A percentile compares a stretch with the other conserved stretches of the same genome.
These are phyloP conservation scores for Oxytorus armatus DNA, from an alignment of 2,888 invertebrate species.

Conservation along the genomic window DNA sequence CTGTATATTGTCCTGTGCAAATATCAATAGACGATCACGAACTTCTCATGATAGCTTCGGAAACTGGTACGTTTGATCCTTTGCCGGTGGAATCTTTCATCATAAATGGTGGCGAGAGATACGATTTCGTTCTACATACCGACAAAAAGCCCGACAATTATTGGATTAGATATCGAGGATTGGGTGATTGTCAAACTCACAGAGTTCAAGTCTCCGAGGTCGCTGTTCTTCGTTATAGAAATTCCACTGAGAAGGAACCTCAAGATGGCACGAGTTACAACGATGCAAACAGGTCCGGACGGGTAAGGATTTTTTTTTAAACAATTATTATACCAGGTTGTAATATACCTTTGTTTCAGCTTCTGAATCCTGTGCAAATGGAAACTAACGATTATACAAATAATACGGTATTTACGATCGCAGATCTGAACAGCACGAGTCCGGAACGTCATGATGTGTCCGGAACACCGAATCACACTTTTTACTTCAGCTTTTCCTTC, in stretches of 20 bases:
- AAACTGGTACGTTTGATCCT: conserved; percentile 79
- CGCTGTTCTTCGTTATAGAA: conserved; percentile 72
- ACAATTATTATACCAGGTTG: background rate
- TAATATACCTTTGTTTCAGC: conserved; percentile 58
- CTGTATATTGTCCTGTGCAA: conserved; percentile 83
- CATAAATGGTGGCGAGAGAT: conserved; percentile 85
- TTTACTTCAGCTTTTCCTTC: conserved; percentile 75
- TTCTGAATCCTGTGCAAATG: conserved; percentile 75
- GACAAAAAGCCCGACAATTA: conserved; percentile 81
- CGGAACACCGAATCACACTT: conserved; percentile 71
- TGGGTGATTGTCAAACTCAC: conserved; percentile 73
- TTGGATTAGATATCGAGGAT: conserved; percentile 84
- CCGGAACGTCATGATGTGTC: conserved; percentile 57
- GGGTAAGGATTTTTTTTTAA: conserved; percentile 69
- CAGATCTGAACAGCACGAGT: conserved; percentile 71
- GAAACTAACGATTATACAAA: conserved; percentile 68
- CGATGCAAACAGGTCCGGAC: conserved; percentile 74
- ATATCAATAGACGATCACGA: conserved; percentile 82
- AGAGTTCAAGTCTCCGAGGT: conserved; percentile 61
- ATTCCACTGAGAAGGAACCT: conserved; percentile 59
- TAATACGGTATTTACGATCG: conserved; percentile 71
- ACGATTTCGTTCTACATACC: conserved; percentile 84
- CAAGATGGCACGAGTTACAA: conserved; percentile 68
- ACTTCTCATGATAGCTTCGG: conserved; percentile 81
- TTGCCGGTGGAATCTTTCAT: conserved; percentile 81